Evolutionary conservation across 2,888 invertebrate species (phyloP), one percentile per base, ranked within the genome.

Genomic region (Scaptomyza flava): DNA sequence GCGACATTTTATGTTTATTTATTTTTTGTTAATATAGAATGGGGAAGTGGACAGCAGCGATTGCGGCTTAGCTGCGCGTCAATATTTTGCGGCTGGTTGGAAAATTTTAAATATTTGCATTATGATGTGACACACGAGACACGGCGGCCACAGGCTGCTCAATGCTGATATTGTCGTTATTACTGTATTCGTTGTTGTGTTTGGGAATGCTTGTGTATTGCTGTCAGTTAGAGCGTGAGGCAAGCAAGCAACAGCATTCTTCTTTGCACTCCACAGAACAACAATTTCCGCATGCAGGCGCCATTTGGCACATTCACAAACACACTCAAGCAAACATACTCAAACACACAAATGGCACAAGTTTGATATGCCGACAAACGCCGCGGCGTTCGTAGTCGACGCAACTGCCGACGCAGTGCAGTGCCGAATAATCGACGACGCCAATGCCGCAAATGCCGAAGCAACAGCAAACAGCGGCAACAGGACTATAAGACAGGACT

Each of bases 71-170:
- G 82, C 68, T 50, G 65, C 79, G 85, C 77, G 77, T 79, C 81
- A 81, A 87, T 79, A 87, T 84, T 81, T 71, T 79, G 69, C 65
- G 72, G 64, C 47, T 57, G 60, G 52, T 23, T 45, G 45, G 50
- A 45, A 68, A 79, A 85, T 79, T 89, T 84, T 67, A 78, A 86
- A 82, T 77, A 81, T 77, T 83, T 70, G 75, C 81, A 81, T 79
- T 83, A 81, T 70, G 87, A 79, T 79, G 79, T 85, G 81, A 74
- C 71, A 73, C 65, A 67, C 63, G 70, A 71, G 70, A 72, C 68
- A 63, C 50, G 57, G 60, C 50, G 57, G 60, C 38, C 51, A 48
- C 68, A 59, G 34, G 27, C 54, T 42, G 52, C 8, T 47, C 48
- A 2, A 14, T 34, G 12, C 4, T 53, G 46, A 9, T 11, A 5